Conservation (phyloP, 1,140 invertebrate genomes). For the Acromyrmex heyeri region DNA sequence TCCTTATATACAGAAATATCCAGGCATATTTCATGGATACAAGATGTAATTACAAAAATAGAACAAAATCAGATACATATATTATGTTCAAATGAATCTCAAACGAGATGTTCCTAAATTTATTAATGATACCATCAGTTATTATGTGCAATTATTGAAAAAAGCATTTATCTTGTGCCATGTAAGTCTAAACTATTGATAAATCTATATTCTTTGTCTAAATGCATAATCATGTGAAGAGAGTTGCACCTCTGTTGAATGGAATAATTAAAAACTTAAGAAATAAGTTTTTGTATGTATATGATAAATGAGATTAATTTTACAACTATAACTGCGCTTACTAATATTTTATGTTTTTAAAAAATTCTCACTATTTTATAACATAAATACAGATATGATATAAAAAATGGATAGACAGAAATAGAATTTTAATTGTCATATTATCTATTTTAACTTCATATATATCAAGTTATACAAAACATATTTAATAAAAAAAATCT, state of each 20-base stretch:
- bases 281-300: background rate
- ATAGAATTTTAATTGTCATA: background rate
- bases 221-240: background rate
- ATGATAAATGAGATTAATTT: slow-evolving; percentile 34
- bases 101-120: slow-evolving; percentile 11
- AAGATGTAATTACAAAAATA: slow-evolving; percentile 77
- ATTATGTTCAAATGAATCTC: slow-evolving; percentile 62
- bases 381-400: background rate
- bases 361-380: slow-evolving; percentile 5
- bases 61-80: slow-evolving; percentile 66
- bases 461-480: background rate
- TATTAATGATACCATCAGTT: background rate
- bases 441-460: background rate
- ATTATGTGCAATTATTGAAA: background rate
- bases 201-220: background rate
- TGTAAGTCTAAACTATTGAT: background rate
- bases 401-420: background rate
- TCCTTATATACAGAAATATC: slow-evolving; percentile 83
- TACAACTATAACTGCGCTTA: background rate
- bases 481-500: slow-evolving; percentile 19
- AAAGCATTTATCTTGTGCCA: background rate
- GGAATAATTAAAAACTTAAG: background rate
- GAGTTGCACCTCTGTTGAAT: background rate
- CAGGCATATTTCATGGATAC: slow-evolving; percentile 81
- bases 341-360: background rate